Evolutionary conservation across 2,113 vertebrate genomes (phyloP).

Genomic region (Pristiophorus japonicus): DNA sequence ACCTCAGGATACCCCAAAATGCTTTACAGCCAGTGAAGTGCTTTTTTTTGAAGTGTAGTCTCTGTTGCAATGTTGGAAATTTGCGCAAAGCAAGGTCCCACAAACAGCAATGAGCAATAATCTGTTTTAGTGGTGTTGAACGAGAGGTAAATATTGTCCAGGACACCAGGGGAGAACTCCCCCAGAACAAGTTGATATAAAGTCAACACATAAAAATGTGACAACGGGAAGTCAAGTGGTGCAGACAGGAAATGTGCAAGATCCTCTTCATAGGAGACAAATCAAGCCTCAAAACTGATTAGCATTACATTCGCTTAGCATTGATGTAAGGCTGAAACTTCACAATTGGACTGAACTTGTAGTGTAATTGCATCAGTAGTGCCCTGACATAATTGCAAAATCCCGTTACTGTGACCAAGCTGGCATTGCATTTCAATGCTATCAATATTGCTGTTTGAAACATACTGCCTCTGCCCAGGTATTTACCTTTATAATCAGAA

Average conservation of each 20-base stretch:
- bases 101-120: neutral
- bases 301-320: neutral
- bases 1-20: neutral
- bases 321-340: neutral
- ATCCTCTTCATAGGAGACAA: neutral
- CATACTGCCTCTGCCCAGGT: conserved; percentile 16
- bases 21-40: neutral
- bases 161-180: neutral
- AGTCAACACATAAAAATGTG: neutral
- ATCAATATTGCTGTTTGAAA: neutral
- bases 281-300: neutral
- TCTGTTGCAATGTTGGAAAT: neutral
- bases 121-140: neutral
- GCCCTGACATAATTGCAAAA: neutral
- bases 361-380: neutral
- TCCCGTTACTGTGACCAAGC: neutral
- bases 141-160: neutral
- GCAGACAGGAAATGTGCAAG: neutral
- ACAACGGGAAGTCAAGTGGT: neutral
- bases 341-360: neutral
- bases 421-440: neutral
- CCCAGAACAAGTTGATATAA: neutral
- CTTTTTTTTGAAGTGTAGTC: neutral
- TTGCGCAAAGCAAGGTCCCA: neutral
- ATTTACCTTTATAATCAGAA: neutral